Evolutionary conservation across 1,140 invertebrate genomes (phyloP).

Genomic region (Lepidurus apus): DNA sequence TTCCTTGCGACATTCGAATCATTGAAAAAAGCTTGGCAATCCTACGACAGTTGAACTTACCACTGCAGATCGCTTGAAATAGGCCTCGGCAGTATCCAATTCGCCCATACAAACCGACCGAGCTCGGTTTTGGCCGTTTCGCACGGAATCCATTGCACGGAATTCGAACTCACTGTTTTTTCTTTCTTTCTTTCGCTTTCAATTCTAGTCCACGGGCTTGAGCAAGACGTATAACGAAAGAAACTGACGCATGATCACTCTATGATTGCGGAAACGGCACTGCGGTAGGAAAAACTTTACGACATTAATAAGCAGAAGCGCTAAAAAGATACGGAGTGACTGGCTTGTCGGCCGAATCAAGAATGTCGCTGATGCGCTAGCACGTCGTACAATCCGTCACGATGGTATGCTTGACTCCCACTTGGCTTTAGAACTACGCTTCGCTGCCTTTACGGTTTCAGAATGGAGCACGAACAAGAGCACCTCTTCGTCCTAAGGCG

Average conservation of each 20-base stretch:
- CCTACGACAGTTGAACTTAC: not conserved
- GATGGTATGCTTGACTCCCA: not conserved
- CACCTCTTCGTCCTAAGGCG: constrained; percentile 20
- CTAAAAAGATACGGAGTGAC: not conserved
- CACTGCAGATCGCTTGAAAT: not conserved
- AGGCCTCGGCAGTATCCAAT: not conserved
- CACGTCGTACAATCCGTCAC: constrained; percentile 6
- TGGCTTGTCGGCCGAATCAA: not conserved
- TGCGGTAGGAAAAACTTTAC: not conserved
- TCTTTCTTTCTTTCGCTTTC: too few relatives aligned
- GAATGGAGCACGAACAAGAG: constrained; percentile 7
- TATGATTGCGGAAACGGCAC: not conserved
- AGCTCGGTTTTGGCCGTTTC: constrained; percentile 10
- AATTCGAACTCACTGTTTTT: too few relatives aligned
- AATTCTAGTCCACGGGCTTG: too few relatives aligned
- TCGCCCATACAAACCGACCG: not conserved
- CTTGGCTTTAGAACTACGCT: not conserved
- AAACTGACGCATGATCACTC: not conserved
- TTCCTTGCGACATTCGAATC: not conserved
- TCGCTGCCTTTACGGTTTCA: not conserved
- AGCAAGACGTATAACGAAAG: too few relatives aligned
- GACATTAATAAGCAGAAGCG: not conserved
- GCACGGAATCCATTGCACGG: not conserved
- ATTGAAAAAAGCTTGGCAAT: not conserved
- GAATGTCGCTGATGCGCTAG: constrained; percentile 6